A percentile compares a stretch with the other conserved stretches of the same genome.
Conservation (phyloP, 2,888 invertebrate genomes). For the Eupithecia pulchellata region DNA sequence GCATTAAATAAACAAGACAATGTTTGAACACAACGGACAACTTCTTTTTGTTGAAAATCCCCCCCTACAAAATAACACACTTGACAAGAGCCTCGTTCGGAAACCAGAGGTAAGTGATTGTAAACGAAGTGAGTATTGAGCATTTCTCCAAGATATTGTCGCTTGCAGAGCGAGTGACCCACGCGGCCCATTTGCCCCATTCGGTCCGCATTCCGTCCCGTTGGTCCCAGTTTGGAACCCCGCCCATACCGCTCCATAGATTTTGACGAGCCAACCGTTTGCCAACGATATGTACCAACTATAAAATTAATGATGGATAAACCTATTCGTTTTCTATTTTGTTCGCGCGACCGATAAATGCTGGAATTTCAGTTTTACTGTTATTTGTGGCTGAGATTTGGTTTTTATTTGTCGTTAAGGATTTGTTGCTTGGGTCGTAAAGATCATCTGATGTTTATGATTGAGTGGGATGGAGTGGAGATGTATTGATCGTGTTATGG, state of each 20-base stretch:
- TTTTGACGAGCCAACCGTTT: conserved; percentile 43
- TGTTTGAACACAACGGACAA: too few species aligned
- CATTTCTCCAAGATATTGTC: conserved; percentile 27
- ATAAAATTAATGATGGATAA: conserved; percentile 46
- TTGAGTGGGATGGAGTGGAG: conserved; percentile 23
- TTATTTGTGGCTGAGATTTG: conserved; percentile 29
- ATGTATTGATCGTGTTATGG: conserved; percentile 5
- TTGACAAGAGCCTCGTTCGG: too few species aligned
- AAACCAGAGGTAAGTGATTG: not conserved
- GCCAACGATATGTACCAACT: conserved; percentile 46
- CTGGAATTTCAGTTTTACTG: conserved; percentile 30
- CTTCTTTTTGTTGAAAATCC: too few species aligned
- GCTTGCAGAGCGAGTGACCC: conserved; percentile 17
- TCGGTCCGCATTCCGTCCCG: conserved; percentile 24
- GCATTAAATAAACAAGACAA: too few species aligned
- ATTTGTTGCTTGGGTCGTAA: conserved; percentile 35
- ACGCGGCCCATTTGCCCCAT: conserved; percentile 12
- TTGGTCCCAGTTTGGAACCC: conserved; percentile 38
- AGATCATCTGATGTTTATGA: conserved; percentile 32
- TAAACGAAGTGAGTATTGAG: not conserved
- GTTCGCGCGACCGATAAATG: conserved; percentile 36
- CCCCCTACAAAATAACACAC: too few species aligned
- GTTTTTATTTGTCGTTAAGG: conserved; percentile 37
- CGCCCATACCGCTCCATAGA: conserved; percentile 45
- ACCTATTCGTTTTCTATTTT: conserved; percentile 46